Evolutionary conservation across 2,888 invertebrate species (phyloP).

Genomic region (Drosophila meridionalis): DNA sequence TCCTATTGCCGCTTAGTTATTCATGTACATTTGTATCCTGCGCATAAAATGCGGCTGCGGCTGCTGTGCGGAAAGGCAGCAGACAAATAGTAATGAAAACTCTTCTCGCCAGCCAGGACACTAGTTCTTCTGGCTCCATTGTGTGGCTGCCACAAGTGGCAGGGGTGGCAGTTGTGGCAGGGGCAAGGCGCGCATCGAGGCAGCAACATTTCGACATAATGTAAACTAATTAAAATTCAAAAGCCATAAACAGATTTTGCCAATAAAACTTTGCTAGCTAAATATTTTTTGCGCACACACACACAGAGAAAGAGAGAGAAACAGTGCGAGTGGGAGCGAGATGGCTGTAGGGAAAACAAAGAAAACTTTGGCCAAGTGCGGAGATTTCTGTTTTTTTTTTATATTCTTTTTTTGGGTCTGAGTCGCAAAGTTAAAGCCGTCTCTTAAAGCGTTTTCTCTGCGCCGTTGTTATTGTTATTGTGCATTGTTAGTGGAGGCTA

Average conservation of each 20-base stretch:
- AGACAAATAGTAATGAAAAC: constrained; percentile 81
- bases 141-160: constrained; percentile 42
- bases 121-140: constrained; percentile 62
- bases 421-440: constrained; percentile 63
- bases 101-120: constrained; percentile 65
- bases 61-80: constrained; percentile 81
- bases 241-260: constrained; percentile 84
- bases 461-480: constrained; percentile 51
- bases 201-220: constrained; percentile 80
- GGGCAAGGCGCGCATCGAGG: constrained; percentile 24
- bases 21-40: constrained; percentile 81
- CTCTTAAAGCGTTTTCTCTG: constrained; percentile 56
- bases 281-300: constrained; percentile 71
- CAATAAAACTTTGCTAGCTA: constrained; percentile 84
- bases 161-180: not conserved
- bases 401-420: constrained; percentile 19
- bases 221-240: constrained; percentile 85
- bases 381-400: constrained; percentile 50
- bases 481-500: constrained; percentile 61
- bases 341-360: constrained; percentile 58
- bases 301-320: not conserved
- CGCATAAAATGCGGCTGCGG: constrained; percentile 80
- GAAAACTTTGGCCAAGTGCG: constrained; percentile 67
- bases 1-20: constrained; percentile 66
- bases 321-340: not conserved